These are phyloP conservation scores for Moxostoma hubbsi DNA, from an alignment of 2,797 vertebrate genomes.

Conservation along the genomic window DNA sequence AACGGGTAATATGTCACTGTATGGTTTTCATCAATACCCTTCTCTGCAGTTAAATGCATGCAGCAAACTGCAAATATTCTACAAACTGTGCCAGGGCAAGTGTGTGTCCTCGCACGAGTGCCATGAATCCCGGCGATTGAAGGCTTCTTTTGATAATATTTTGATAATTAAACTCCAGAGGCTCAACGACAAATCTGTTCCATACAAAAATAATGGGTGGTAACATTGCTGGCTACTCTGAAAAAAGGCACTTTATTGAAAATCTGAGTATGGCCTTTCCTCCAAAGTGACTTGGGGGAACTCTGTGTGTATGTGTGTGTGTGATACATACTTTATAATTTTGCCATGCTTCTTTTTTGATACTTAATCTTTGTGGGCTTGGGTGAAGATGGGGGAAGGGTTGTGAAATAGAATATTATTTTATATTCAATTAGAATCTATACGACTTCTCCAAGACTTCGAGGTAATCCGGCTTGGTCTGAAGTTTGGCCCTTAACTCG, in stretches of 20 bases:
- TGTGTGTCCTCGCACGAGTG: too few species aligned
- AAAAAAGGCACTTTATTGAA: constrained; percentile 99
- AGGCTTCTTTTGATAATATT: constrained; percentile 49
- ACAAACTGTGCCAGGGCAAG: constrained; percentile 89
- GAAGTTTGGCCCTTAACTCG: constrained; percentile 99
- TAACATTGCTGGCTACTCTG: constrained; percentile 99
- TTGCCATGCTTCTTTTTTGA: constrained; percentile 69
- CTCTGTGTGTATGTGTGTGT: constrained; percentile 64
- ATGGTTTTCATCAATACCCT: constrained; percentile 87
- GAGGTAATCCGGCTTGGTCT: constrained; percentile 99
- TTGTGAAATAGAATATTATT: constrained; percentile 53
- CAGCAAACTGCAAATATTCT: constrained; percentile 95
- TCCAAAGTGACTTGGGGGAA: constrained; percentile 85
- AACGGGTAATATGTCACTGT: constrained; percentile 82
- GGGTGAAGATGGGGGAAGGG: constrained; percentile 60
- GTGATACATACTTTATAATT: constrained; percentile 61
- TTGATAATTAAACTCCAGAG: constrained; percentile 77
- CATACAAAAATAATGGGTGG: constrained; percentile 99
- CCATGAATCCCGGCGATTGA: constrained; percentile 59
- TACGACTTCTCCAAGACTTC: constrained; percentile 99
- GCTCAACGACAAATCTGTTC: constrained; percentile 94
- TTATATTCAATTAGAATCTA: constrained; percentile 84
- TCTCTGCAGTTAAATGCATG: constrained; percentile 94
- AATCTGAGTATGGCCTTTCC: constrained; percentile 95
- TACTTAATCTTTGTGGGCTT: constrained; percentile 66